Evolutionary conservation across 2,888 invertebrate species (phyloP), one percentile per base, ranked within the genome.

Genomic region (Entomobrya multifasciata): DNA sequence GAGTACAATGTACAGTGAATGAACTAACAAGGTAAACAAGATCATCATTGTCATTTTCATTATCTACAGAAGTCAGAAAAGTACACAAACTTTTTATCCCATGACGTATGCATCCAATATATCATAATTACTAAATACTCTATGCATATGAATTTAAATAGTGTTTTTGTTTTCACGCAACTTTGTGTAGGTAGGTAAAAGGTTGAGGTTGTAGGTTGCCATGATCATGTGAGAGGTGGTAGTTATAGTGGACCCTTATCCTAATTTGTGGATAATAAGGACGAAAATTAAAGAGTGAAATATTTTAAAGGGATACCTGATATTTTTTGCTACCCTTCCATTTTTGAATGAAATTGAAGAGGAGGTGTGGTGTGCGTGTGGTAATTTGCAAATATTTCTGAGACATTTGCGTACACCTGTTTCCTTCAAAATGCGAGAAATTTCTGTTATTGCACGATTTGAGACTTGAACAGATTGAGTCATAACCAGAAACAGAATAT

Each of bases 21-120:
- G 72, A 72, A 15, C 72, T 17, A 72, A 72, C 72, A 72, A 72
- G 72, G 72, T 72, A 72, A 72, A 72, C 72, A 72, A 72, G 27
- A 72, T 72, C 30, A 72, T n/a, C 72, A 72, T n/a, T 49, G 27
- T 72, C n/a, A 70, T 72, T 27, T 27, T 67, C 65, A 41, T 62
- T n/a, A 30, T 62, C 6, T 15, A 17, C 44, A 44, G 67, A 13
- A 36, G 70, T 70, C 25, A 22, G 17, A 44, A 27, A 13, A 17
- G 47, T 17, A 13, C 60, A 60, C 62, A 30, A 49, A 36, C 36
- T 36, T 6, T 36, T 36, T 36, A 36, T 36, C 36, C 36, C 36
- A 36, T 36, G 36, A 36, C 4, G 4, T 8, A 36, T 36, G 36
- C 4, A 8, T 36, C 36, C 8, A 4, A 36, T 36, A 36, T 8